These are phyloP conservation scores for Tinamus major DNA, from an alignment of 2,797 vertebrate species.

Conservation along the genomic window DNA sequence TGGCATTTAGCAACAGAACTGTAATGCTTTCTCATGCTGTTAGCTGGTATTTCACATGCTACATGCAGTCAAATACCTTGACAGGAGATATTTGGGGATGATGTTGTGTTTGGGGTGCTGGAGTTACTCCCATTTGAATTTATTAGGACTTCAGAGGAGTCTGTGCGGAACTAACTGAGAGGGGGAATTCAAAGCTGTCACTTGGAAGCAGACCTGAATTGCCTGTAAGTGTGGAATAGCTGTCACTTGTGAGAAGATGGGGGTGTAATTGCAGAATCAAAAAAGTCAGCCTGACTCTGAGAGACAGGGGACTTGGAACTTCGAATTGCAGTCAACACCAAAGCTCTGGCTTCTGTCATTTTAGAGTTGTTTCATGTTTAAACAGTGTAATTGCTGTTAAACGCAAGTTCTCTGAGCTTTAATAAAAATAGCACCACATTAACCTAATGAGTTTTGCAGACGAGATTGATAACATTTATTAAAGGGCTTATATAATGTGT, in stretches of 20 bases:
- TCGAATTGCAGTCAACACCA: background rate
- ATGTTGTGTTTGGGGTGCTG: background rate
- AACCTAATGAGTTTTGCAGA: constrained; percentile 34
- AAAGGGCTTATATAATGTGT: constrained; percentile 21
- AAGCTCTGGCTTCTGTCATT: background rate
- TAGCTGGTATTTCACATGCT: background rate
- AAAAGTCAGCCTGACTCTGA: background rate
- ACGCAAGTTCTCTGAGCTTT: background rate
- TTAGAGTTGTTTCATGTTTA: background rate
- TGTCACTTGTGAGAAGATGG: background rate
- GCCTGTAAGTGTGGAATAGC: rapidly evolving
- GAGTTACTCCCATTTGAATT: background rate
- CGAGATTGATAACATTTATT: constrained; percentile 39
- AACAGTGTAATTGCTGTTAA: constrained; percentile 12
- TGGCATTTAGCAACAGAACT: background rate
- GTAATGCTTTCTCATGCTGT: background rate
- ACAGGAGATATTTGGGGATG: background rate
- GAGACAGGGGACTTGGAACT: background rate
- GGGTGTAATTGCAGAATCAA: background rate
- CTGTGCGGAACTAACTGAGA: background rate
- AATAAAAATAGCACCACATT: constrained; percentile 60
- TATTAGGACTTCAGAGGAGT: background rate
- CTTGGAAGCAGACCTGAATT: background rate
- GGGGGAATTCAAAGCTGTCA: background rate
- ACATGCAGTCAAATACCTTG: background rate